phyloP scores from a whole-genome alignment of 2,113 vertebrate genomes.

The Hystrix brachyura region DNA sequence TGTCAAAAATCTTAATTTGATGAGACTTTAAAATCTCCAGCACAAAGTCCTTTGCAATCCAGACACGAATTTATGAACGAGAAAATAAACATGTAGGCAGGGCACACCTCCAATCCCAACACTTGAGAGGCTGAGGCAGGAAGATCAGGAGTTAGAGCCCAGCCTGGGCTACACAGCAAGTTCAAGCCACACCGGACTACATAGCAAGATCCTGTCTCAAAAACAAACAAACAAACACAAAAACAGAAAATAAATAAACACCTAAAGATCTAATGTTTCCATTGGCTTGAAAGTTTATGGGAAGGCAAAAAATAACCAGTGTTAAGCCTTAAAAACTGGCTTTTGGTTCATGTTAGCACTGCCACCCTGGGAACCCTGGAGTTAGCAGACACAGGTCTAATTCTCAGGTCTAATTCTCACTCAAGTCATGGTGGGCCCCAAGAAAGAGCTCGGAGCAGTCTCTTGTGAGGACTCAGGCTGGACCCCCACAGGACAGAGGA shows the following conservation, averaged over 20 bases:
- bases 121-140: not conserved
- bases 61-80: not conserved
- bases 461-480: not conserved
- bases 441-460: not conserved
- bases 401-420: not conserved
- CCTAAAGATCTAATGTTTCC: not conserved
- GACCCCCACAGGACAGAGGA: not conserved
- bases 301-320: not conserved
- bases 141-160: not conserved
- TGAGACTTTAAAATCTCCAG: slow-evolving; percentile 15
- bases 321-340: not conserved
- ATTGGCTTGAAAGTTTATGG: not conserved
- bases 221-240: not conserved
- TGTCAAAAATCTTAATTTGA: not conserved
- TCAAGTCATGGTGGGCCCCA: not conserved
- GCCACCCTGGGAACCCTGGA: not conserved
- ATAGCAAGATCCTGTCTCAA: not conserved
- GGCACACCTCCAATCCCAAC: not conserved
- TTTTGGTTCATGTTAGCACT: not conserved
- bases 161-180: not conserved
- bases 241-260: not conserved
- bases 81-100: not conserved
- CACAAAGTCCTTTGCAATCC: not conserved
- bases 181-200: not conserved
- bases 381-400: not conserved